A percentile compares a stretch with the other conserved stretches of the same genome.
phyloP scores from a whole-genome alignment of 2,113 vertebrate species.

The Melospiza melodia region DNA sequence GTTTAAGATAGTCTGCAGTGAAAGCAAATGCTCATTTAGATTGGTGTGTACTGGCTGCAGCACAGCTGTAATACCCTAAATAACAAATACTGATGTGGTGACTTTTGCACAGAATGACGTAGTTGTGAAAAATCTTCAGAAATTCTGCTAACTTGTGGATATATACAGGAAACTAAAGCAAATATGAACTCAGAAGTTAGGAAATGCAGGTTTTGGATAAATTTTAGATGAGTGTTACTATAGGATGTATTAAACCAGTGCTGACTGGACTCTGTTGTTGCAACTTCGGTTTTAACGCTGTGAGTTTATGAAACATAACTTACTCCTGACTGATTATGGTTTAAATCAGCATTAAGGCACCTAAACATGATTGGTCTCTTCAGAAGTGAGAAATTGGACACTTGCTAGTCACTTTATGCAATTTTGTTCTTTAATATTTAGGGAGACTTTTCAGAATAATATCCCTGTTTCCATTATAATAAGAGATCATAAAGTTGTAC shows the following conservation, averaged over 20 bases:
- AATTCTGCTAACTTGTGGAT: neutral
- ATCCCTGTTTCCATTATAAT: neutral
- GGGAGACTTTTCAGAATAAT: neutral
- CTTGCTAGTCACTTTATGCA: neutral
- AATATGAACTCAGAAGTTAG: neutral
- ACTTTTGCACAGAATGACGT: neutral
- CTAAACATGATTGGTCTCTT: neutral
- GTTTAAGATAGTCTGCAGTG: neutral
- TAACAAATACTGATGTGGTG: neutral
- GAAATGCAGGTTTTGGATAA: neutral
- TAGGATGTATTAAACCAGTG: neutral
- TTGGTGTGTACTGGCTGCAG: neutral
- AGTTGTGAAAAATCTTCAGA: neutral
- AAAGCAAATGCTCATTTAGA: neutral
- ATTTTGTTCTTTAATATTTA: neutral
- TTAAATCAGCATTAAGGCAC: neutral
- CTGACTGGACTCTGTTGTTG: neutral
- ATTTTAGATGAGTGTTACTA: neutral
- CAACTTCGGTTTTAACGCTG: neutral
- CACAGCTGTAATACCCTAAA: neutral
- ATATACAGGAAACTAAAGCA: neutral
- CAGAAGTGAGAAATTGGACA: neutral
- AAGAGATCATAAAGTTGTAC: neutral
- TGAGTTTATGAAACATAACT: neutral
- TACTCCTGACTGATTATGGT: neutral